phyloP scores from a whole-genome alignment of 2,888 invertebrate species.

The Bibio marci region DNA sequence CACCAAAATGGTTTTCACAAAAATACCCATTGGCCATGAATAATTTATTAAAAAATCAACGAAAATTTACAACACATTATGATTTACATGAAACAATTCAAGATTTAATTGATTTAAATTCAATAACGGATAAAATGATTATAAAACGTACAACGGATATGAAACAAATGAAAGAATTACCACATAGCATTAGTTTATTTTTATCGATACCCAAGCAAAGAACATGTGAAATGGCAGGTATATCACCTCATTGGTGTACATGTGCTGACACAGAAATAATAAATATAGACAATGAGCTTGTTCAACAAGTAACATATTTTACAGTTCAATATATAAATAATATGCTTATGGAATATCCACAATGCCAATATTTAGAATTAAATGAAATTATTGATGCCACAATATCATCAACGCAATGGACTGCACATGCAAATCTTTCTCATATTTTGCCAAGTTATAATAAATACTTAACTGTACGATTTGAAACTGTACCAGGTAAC shows the following conservation, averaged over 20 bases:
- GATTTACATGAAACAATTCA: conserved; percentile 66
- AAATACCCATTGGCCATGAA: conserved; percentile 41
- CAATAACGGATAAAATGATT: conserved; percentile 29
- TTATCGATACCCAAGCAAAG: conserved; percentile 49
- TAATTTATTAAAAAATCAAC: conserved; percentile 47
- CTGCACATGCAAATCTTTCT: conserved; percentile 23
- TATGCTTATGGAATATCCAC: conserved; percentile 37
- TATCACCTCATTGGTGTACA: conserved; percentile 76
- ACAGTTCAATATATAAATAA: conserved; percentile 48
- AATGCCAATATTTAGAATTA: conserved; percentile 48
- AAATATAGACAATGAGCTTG: conserved; percentile 32
- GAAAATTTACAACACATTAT: conserved; percentile 64
- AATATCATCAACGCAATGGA: conserved; percentile 44
- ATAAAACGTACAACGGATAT: conserved; percentile 22
- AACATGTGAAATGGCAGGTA: conserved; percentile 59
- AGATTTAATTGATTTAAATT: conserved; percentile 42
- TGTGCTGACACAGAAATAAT: conserved; percentile 53
- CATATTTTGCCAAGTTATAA: conserved; percentile 16
- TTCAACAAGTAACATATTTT: conserved; percentile 39
- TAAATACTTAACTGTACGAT: conserved; percentile 28
- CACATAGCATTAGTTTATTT: conserved; percentile 60
- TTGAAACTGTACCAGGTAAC: conserved; percentile 34
- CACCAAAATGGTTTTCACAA: conserved; percentile 54
- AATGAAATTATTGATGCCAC: too few relatives aligned
- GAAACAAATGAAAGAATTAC: conserved; percentile 24